A percentile compares a stretch with the other conserved stretches of the same genome.
Evolutionary conservation across 2,797 vertebrate genomes (phyloP).

Genomic region (Sphaeramia orbicularis): DNA sequence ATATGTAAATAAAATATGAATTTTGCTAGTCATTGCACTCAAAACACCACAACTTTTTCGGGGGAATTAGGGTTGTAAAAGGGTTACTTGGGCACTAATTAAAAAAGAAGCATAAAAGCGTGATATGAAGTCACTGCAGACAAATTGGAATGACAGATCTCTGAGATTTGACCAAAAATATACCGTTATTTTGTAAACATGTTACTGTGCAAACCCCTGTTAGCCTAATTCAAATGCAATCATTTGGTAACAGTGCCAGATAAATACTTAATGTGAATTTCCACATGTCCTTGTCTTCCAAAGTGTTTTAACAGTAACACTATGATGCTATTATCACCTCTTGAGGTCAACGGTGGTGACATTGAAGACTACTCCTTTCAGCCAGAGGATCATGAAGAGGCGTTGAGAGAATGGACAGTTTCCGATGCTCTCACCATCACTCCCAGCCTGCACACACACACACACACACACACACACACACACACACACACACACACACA

Average conservation of each 20-base stretch:
- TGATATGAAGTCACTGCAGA: too few species aligned
- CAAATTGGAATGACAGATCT: too few species aligned
- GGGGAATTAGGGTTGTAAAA: too few species aligned
- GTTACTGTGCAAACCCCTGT: too few species aligned
- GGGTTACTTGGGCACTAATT: too few species aligned
- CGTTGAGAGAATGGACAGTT: slow-evolving; percentile 98
- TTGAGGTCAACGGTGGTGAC: slow-evolving; percentile 97
- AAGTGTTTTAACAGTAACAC: background rate
- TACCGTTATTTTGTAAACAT: too few species aligned
- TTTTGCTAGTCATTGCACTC: too few species aligned
- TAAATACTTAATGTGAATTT: background rate
- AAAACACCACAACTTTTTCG: too few species aligned
- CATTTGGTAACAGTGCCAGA: background rate
- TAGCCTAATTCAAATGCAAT: too few species aligned
- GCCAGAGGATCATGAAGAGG: slow-evolving; percentile 98
- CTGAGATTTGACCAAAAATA: too few species aligned
- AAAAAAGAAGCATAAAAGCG: too few species aligned
- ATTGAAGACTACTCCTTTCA: slow-evolving; percentile 97
- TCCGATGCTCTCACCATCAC: slow-evolving; percentile 94
- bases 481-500: slow-evolving; percentile 13
- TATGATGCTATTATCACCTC: slow-evolving; percentile 79
- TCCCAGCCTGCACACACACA: slow-evolving; percentile 88
- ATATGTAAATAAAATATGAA: too few species aligned
- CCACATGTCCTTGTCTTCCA: background rate
- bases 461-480: slow-evolving; percentile 34